These are phyloP conservation scores for Phataginus tricuspis DNA, from an alignment of 2,797 vertebrate genomes.

Conservation along the genomic window DNA sequence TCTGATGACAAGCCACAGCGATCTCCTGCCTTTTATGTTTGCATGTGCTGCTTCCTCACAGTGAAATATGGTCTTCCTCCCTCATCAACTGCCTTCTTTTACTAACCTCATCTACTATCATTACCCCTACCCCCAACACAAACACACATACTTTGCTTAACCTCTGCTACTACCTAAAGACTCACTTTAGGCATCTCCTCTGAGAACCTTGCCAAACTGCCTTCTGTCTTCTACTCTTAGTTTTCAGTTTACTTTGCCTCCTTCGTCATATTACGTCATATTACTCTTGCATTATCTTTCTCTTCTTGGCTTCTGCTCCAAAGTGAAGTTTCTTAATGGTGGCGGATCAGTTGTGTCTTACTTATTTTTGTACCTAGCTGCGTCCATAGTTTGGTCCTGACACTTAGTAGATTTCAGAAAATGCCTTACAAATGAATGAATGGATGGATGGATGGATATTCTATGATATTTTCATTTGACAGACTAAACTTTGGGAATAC, in stretches of 20 bases:
- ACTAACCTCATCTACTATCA: neutral
- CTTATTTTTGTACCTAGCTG: neutral
- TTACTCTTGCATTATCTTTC: neutral
- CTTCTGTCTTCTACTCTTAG: neutral
- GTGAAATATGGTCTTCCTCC: neutral
- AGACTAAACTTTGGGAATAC: neutral
- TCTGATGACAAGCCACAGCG: neutral
- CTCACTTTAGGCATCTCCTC: neutral
- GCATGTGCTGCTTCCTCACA: neutral
- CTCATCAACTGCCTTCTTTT: neutral
- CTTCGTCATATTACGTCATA: neutral
- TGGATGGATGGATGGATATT: neutral
- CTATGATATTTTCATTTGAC: conserved; percentile 6
- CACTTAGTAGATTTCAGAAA: conserved; percentile 2
- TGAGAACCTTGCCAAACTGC: neutral
- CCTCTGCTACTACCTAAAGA: neutral
- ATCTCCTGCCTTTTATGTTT: neutral
- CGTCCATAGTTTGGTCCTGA: neutral
- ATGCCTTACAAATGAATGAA: neutral
- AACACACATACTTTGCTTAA: neutral
- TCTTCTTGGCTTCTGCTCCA: neutral
- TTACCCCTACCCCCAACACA: too few species aligned
- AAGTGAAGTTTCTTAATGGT: neutral
- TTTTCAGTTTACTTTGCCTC: neutral
- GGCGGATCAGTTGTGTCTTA: neutral